These are phyloP conservation scores for Aspidiotus rigidus DNA, from an alignment of 2,888 invertebrate species.

Conservation along the genomic window DNA sequence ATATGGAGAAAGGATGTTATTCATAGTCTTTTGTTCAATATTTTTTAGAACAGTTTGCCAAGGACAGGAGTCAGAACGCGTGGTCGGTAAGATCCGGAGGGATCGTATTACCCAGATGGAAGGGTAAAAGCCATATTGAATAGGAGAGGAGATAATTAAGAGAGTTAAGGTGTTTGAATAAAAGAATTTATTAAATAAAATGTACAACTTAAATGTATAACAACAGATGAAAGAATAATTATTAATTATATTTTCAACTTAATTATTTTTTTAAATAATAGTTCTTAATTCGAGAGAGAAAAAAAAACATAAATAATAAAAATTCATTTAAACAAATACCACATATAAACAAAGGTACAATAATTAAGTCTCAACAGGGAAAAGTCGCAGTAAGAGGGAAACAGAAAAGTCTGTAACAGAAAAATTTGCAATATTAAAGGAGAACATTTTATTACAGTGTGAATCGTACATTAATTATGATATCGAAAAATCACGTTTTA, in stretches of 20 bases:
- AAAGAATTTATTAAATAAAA: slow-evolving; percentile 33
- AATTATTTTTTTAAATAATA: slow-evolving; percentile 12
- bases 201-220: slow-evolving; percentile 30
- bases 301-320: slow-evolving; percentile 12
- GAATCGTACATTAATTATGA: too few species aligned
- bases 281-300: slow-evolving; percentile 14
- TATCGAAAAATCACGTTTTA: too few species aligned
- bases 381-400: slow-evolving; percentile 10
- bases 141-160: too few species aligned
- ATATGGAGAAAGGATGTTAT: too few species aligned
- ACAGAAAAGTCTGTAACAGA: neutral
- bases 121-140: too few species aligned
- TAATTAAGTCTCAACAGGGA: slow-evolving; percentile 32
- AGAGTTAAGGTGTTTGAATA: slow-evolving; percentile 14
- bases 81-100: too few species aligned
- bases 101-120: too few species aligned
- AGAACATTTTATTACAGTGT: too few species aligned
- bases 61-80: too few species aligned
- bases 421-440: too few species aligned
- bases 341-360: slow-evolving; percentile 29
- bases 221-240: slow-evolving; percentile 30
- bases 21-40: too few species aligned
- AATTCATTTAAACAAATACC: slow-evolving; percentile 31
- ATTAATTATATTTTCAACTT: slow-evolving; percentile 12
- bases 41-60: too few species aligned